Base-by-base conservation (phyloP, 2,888 invertebrate species). In the Troglohyphantes excavatus region DNA sequence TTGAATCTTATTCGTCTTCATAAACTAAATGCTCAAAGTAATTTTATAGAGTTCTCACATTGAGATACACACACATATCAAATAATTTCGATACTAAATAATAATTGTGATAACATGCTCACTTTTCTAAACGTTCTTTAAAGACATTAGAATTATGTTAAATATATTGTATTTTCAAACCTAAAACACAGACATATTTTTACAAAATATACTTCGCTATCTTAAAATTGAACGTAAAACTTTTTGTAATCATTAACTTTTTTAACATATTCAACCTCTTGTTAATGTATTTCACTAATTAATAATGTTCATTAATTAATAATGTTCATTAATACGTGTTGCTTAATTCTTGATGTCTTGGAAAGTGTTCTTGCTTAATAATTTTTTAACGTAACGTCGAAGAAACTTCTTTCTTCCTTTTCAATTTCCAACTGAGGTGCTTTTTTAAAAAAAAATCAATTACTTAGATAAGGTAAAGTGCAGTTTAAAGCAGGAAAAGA, bases 41-140 rank as follows among this genome's bases (percentile, higher is more conserved):
- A 53, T 59, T 29, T 59, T 61, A 33, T 13, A 53, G 29, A 21
- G 19, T 75, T 75, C 19, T 19, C 21, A n/a, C 33, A 61, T 27
- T 53, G 11, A 75, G n/a, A n/a, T n/a, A n/a, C n/a, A 17, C 13
- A 27, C 19, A 61, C 75, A 75, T 75, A 75, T 75, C 75, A 75
- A 53, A 29, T 21, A 19, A 29, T 17, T 29, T 75, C 21, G 29
- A 21, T 19, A 7, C 53, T 7, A n/a, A 19, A 1, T 7, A 61
- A 33, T 11, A 2, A 2, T 1, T 75, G 75, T 75, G 75, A 75
- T 75, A 75, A 75, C 0, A 21, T 59, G 75, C 29, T 75, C 61
- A 61, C 2, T 59, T 46, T 72, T 2, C 6, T 63, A 63, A 63
- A 63, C 1, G 1, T 63, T 63, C 26, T 23, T 63, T 19, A 21